phyloP scores from a whole-genome alignment of 2,113 vertebrate species.

The Lepus americanus region DNA sequence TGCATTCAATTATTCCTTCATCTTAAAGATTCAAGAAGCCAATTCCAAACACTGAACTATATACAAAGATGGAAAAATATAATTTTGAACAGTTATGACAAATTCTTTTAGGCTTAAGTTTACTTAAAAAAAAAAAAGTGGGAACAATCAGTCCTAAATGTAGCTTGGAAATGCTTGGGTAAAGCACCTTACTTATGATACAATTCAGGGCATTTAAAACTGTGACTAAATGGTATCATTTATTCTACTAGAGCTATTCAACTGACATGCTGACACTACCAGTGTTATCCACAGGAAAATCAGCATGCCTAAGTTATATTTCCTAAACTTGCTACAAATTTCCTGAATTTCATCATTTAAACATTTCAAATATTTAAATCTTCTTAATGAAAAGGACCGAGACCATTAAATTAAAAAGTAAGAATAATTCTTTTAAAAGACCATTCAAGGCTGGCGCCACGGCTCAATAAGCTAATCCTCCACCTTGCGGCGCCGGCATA shows the following conservation, averaged over 20 bases:
- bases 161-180: not conserved
- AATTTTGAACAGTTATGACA: not conserved
- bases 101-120: not conserved
- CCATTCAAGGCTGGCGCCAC: not conserved
- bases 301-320: not conserved
- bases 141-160: not conserved
- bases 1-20: not conserved
- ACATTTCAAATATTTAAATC: constrained; percentile 23
- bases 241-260: not conserved
- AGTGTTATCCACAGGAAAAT: not conserved
- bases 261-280: not conserved
- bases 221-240: not conserved
- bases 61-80: not conserved
- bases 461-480: too few relatives aligned
- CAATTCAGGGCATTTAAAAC: constrained; percentile 6
- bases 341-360: not conserved
- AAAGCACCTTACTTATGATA: not conserved
- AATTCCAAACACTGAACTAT: not conserved
- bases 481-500: too few relatives aligned
- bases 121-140: not conserved
- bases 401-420: not conserved
- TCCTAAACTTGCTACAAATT: not conserved
- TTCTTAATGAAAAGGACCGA: not conserved
- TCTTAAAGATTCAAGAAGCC: not conserved
- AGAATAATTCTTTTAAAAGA: not conserved